Percentiles rank a stretch among this genome's conserved stretches.
These are phyloP conservation scores for Cichlasoma orientale DNA, from an alignment of 2,797 vertebrate genomes.

Conservation along the genomic window DNA sequence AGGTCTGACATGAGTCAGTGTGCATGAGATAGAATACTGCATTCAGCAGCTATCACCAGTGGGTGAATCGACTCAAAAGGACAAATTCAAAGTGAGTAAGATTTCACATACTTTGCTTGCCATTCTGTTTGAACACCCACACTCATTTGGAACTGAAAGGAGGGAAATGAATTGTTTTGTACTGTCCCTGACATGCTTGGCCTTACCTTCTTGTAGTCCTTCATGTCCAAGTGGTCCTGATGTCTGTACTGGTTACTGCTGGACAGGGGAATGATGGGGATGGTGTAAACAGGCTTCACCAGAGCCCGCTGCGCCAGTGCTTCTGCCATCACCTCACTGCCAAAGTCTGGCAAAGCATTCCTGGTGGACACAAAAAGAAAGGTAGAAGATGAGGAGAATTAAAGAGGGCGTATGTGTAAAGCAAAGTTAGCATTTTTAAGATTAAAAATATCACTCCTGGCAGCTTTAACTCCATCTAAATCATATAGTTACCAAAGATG, in stretches of 20 bases:
- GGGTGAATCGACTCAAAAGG: slow-evolving; percentile 26
- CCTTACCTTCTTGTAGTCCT: slow-evolving; percentile 92
- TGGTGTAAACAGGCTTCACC: slow-evolving; percentile 93
- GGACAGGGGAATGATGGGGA: slow-evolving; percentile 92
- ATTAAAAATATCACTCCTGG: neutral
- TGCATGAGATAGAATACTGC: neutral
- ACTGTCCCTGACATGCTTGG: neutral
- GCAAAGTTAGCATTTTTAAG: neutral
- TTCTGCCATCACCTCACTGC: slow-evolving; percentile 95
- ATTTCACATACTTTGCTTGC: neutral
- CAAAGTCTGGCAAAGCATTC: slow-evolving; percentile 92
- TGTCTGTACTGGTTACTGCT: slow-evolving; percentile 93
- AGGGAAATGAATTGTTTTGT: neutral
- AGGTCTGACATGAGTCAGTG: neutral
- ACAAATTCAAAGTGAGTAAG: slow-evolving; percentile 22
- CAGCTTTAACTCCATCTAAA: neutral
- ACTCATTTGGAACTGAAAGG: neutral
- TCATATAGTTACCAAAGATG: neutral
- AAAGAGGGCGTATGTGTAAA: neutral
- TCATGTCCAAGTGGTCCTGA: slow-evolving; percentile 93
- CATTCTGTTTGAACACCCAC: slow-evolving; percentile 12
- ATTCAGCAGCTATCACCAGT: neutral
- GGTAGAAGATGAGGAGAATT: neutral
- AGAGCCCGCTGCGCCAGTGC: slow-evolving; percentile 92
- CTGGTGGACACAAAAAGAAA: slow-evolving; percentile 64